Conservation (phyloP, 2,113 vertebrate genomes). For the Oryctolagus cuniculus region mOryCun1.1 NC_091434.1:70486501-70487000, state of each 20-base stretch:
- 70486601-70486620: conserved; percentile 81
- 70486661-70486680: conserved; percentile 81
- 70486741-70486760: background rate
- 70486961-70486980: background rate
- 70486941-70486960: background rate
- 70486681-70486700: conserved; percentile 47
- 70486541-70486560: conserved; percentile 82
- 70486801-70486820: conserved; percentile 12
- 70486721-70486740: conserved; percentile 6
- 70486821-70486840: background rate
- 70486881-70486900: background rate
- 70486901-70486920: background rate
- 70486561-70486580: conserved; percentile 77
- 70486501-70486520: conserved; percentile 56
- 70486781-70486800: conserved; percentile 16
- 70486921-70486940: conserved; percentile 1
- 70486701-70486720: background rate
- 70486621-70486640: conserved; percentile 84
- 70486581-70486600: conserved; percentile 83
- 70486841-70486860: background rate
- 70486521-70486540: conserved; percentile 62
- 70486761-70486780: background rate
- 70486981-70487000: background rate
- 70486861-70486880: background rate
- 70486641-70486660: conserved; percentile 77